phyloP scores from a whole-genome alignment of 1,140 invertebrate genomes.

The Hormaphis cornu region DNA sequence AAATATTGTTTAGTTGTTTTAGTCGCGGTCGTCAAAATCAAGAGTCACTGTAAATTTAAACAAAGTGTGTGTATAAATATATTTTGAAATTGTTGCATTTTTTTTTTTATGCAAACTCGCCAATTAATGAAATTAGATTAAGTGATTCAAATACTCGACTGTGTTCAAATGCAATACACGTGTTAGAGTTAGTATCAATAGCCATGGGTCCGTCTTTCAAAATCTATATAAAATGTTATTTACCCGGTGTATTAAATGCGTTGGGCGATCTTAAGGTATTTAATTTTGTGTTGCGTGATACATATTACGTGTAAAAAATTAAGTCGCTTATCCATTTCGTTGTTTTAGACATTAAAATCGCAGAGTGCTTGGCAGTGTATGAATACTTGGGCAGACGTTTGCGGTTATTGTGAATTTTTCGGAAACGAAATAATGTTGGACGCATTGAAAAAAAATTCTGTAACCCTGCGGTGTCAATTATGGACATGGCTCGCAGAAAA shows the following conservation, averaged over 20 bases:
- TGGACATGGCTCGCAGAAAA: conserved; percentile 76
- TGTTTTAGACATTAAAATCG: conserved; percentile 17
- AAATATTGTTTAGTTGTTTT: too few relatives aligned
- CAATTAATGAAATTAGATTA: too few relatives aligned
- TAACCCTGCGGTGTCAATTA: conserved; percentile 66
- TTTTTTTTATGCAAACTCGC: too few relatives aligned
- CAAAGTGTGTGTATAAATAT: too few relatives aligned
- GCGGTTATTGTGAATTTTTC: conserved; percentile 71
- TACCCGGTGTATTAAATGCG: conserved; percentile 72
- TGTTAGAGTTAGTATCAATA: conserved; percentile 67
- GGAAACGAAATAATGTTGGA: conserved; percentile 82
- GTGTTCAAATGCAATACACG: conserved; percentile 66
- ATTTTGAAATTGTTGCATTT: too few relatives aligned
- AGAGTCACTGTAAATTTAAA: too few relatives aligned
- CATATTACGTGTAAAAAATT: not conserved
- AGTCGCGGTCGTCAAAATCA: too few relatives aligned
- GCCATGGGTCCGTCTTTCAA: conserved; percentile 74
- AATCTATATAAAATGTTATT: conserved; percentile 66
- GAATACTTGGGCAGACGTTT: conserved; percentile 71
- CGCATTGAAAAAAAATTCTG: conserved; percentile 73
- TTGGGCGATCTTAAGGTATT: conserved; percentile 60
- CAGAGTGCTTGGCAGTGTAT: conserved; percentile 50
- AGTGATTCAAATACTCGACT: conserved; percentile 92
- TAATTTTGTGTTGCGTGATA: not conserved
- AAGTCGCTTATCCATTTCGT: too few relatives aligned